A percentile compares a stretch with the other conserved stretches of the same genome.
These are phyloP conservation scores for Danaus melanippus DNA, from an alignment of 1,140 invertebrate species.

Conservation along the genomic window DNA sequence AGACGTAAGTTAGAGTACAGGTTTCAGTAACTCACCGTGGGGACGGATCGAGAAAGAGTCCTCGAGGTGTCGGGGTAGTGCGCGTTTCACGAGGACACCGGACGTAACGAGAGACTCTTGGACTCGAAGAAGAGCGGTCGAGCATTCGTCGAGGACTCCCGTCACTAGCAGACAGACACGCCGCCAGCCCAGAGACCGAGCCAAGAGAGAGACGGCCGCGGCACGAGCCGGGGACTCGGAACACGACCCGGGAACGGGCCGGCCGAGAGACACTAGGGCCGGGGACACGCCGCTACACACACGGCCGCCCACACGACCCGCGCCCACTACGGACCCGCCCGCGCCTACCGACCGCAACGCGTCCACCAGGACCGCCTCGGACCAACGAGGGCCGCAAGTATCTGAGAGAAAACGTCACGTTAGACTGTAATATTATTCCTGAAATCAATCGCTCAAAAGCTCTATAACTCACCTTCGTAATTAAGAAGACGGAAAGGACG, in stretches of 20 bases:
- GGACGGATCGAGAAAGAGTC: constrained; percentile 17
- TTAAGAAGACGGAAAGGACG: constrained; percentile 20
- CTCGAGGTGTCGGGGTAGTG: constrained; percentile 3
- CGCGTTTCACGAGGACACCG: constrained; percentile 25
- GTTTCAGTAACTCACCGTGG: constrained; percentile 24
- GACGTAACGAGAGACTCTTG: constrained; percentile 24
- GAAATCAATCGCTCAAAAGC: background rate
- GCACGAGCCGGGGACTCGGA: constrained; percentile 20
- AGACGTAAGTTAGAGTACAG: no score
- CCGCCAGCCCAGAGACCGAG: constrained; percentile 28
- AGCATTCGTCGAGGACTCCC: constrained; percentile 21
- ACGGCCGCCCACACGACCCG: constrained; percentile 24
- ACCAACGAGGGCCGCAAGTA: constrained; percentile 39
- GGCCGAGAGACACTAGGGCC: constrained; percentile 24
- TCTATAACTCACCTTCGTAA: constrained; percentile 27
- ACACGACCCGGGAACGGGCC: constrained; percentile 25
- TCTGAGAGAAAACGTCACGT: constrained; percentile 18
- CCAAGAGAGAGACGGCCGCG: constrained; percentile 25
- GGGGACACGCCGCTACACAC: constrained; percentile 27
- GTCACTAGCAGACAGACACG: constrained; percentile 26
- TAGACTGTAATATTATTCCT: no score
- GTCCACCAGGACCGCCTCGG: constrained; percentile 17
- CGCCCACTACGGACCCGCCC: constrained; percentile 25
- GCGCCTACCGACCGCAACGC: constrained; percentile 24
- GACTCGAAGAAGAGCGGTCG: constrained; percentile 18